These are phyloP conservation scores for Mormyrops attenuatus DNA, from an alignment of 2,797 vertebrate genomes.

Conservation along the genomic window DNA sequence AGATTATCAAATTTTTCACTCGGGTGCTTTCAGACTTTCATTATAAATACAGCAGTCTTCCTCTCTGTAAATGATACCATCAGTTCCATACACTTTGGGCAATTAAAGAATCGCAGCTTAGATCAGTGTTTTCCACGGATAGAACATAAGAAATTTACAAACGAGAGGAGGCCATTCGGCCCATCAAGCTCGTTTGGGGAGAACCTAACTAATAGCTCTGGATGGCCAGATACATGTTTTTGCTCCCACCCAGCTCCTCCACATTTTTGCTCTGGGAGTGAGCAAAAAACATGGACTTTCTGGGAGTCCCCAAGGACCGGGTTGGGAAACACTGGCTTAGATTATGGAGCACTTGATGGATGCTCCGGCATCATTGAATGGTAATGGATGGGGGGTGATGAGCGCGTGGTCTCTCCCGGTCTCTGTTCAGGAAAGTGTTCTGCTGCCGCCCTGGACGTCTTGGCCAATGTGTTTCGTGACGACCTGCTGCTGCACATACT, in stretches of 20 bases:
- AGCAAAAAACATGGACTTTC: neutral
- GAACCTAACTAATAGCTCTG: too few relatives aligned
- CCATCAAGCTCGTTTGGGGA: too few relatives aligned
- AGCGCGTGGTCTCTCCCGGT: neutral
- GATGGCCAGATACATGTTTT: neutral
- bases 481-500: conserved; percentile 86
- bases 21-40: neutral
- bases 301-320: neutral
- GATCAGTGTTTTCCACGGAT: neutral
- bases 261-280: neutral
- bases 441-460: conserved; percentile 85
- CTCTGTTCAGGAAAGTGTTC: conserved; percentile 81
- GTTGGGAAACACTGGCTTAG: neutral
- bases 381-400: neutral
- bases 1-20: neutral
- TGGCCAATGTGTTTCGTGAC: conserved; percentile 91
- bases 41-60: neutral
- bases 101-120: neutral
- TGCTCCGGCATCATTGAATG: neutral
- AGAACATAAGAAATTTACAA: too few relatives aligned
- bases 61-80: neutral
- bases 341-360: neutral
- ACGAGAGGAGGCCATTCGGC: too few relatives aligned
- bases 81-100: neutral
- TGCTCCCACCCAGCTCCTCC: neutral